Evolutionary conservation across 2,113 vertebrate species (phyloP), one percentile per base, ranked within the genome.

Genomic region (Tautogolabrus adspersus): DNA sequence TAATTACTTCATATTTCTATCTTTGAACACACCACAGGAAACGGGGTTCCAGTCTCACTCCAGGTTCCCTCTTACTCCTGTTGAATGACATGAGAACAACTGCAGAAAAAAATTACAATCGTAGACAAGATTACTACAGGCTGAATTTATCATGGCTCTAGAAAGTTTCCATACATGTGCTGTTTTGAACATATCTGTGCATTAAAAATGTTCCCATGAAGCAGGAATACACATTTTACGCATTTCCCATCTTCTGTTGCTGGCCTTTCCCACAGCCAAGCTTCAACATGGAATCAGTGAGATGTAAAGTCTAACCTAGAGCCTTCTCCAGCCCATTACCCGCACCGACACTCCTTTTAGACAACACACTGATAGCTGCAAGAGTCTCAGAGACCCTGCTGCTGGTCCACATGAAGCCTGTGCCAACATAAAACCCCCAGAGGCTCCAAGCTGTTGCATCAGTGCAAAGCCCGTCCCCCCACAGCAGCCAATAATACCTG

Each of bases 401-500:
- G 82, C 73, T 78, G 82, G 83, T 78, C 57, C 74, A 76, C 81
- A 77, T 10, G 69, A 73, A 70, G 72, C 66, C 80, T 18, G 52
- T 81, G 84, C 84, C 91, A 88, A 89, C 54, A 71, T 74, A 88
- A 91, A 89, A 83, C 85, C 82, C 59, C 81, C 59, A 51, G 60
- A 87, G 85, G 84, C 66, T 55, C 56, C n/a, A 77, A 75, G 72
- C 78, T 70, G 65, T 78, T 78, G 77, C 70, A 83, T 82, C 83
- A 72, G 60, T 51, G 67, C 40, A 70, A 64, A 71, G 54, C 63
- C 66, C 37, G 37, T 58, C 65, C 66, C 69, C 68, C 77, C 79
- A 37, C 71, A 47, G 59, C 21, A 21, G 49, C 49, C 49, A 52
- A 52, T 52, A 74, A 82, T 87, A 91, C 88, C 87, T 90, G 87